These are phyloP conservation scores for Triplophysa dalaica DNA, from an alignment of 2,113 vertebrate species.

Conservation along the genomic window DNA sequence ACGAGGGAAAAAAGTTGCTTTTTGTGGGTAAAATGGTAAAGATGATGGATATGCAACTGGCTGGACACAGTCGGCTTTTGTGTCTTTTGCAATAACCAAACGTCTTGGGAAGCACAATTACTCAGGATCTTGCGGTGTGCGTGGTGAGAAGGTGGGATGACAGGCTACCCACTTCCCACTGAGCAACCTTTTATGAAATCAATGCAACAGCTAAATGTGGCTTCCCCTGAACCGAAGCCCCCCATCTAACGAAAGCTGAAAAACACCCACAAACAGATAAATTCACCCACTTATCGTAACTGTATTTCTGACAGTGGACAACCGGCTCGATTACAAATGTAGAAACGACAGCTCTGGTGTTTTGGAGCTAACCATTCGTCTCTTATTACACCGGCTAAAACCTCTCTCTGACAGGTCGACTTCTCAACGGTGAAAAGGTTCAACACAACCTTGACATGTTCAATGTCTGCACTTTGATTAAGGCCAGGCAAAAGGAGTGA, in stretches of 20 bases:
- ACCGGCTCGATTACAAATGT: not conserved
- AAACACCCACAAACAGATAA: slow-evolving; percentile 73
- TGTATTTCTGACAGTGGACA: not conserved
- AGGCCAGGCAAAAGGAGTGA: slow-evolving; percentile 46
- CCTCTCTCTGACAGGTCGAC: slow-evolving; percentile 41
- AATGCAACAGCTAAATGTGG: slow-evolving; percentile 73
- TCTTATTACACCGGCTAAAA: slow-evolving; percentile 48
- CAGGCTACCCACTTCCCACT: slow-evolving; percentile 68
- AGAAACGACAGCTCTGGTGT: not conserved
- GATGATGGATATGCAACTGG: slow-evolving; percentile 3
- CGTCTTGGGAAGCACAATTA: slow-evolving; percentile 63
- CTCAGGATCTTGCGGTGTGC: slow-evolving; percentile 56
- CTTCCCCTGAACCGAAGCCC: slow-evolving; percentile 59
- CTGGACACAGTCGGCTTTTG: slow-evolving; percentile 31
- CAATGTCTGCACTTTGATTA: slow-evolving; percentile 34
- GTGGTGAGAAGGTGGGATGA: slow-evolving; percentile 62
- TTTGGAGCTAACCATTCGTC: slow-evolving; percentile 2
- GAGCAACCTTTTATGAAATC: slow-evolving; percentile 76
- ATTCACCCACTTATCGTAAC: slow-evolving; percentile 57
- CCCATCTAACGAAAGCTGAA: slow-evolving; percentile 58
- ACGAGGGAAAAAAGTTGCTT: not conserved
- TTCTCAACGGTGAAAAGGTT: slow-evolving; percentile 29
- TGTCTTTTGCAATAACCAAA: slow-evolving; percentile 56
- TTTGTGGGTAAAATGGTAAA: not conserved
- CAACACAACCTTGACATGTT: slow-evolving; percentile 41